phyloP scores from a whole-genome alignment of 1,140 invertebrate species.

The Cyclina sinensis region DNA sequence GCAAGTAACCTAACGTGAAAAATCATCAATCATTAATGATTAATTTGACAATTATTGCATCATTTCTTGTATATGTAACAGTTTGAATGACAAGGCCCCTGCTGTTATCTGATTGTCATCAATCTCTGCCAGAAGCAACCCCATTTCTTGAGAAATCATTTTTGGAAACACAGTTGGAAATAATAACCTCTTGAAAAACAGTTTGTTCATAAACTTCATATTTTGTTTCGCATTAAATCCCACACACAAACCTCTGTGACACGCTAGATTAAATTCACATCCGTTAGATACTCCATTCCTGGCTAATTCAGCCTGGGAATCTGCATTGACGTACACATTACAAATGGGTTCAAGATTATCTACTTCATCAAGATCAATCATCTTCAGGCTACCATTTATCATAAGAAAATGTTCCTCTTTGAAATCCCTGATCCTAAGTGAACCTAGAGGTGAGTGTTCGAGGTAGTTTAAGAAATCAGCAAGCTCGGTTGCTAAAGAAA shows the following conservation, averaged over 20 bases:
- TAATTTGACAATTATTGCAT: background rate
- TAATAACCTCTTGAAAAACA: constrained; percentile 81
- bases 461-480: constrained; percentile 82
- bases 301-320: constrained; percentile 39
- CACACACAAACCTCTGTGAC: constrained; percentile 79
- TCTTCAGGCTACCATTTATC: constrained; percentile 79
- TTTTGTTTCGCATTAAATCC: constrained; percentile 85
- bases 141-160: constrained; percentile 39
- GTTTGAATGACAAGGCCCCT: background rate
- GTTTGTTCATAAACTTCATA: constrained; percentile 80
- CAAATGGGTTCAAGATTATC: constrained; percentile 84
- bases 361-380: constrained; percentile 85
- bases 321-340: constrained; percentile 65
- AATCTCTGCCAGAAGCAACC: constrained; percentile 24
- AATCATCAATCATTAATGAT: too few relatives aligned
- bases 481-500: constrained; percentile 78
- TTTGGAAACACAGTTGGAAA: constrained; percentile 77
- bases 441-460: constrained; percentile 83
- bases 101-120: constrained; percentile 32
- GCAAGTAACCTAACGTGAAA: too few relatives aligned
- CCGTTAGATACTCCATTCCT: constrained; percentile 11
- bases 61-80: background rate
- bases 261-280: constrained; percentile 79
- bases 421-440: constrained; percentile 82
- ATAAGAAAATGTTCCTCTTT: constrained; percentile 84